Percentiles rank a stretch among this genome's conserved stretches.
Conservation (phyloP, 2,113 vertebrate species). For the Gnathochromis pfefferi region DNA sequence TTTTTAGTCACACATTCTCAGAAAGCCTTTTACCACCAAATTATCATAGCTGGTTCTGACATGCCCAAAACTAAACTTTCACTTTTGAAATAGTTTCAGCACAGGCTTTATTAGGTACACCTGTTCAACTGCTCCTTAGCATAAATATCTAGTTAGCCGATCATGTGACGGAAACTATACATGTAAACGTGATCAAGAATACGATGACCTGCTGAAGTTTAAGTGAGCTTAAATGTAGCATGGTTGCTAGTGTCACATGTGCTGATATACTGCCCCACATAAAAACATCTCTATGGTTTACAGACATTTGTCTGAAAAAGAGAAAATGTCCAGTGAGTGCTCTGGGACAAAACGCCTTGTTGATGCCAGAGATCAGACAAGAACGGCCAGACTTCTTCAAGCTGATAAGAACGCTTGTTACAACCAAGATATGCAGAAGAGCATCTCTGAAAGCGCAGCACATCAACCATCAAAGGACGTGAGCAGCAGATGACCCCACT, state of each 20-base stretch:
- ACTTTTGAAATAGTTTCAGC: not conserved
- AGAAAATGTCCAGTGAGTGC: not conserved
- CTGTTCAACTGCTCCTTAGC: not conserved
- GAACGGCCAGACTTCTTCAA: not conserved
- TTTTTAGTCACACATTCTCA: not conserved
- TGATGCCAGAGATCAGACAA: not conserved
- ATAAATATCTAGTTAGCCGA: not conserved
- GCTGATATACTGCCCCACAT: not conserved
- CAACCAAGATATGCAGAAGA: not conserved
- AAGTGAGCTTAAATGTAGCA: not conserved
- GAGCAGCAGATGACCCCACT: not conserved
- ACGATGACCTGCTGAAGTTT: not conserved
- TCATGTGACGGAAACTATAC: rapidly evolving
- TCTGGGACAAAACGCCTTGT: not conserved
- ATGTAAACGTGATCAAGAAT: not conserved
- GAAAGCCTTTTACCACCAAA: not conserved
- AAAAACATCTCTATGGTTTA: not conserved
- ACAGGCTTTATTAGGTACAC: not conserved
- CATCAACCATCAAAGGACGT: not conserved
- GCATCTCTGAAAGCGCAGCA: not conserved
- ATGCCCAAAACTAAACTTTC: not conserved
- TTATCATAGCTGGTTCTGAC: not conserved
- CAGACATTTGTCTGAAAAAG: not conserved
- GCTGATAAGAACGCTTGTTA: not conserved
- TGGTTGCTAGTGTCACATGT: not conserved